Percentiles rank a stretch among this genome's conserved stretches.
phyloP scores from a whole-genome alignment of 1,140 invertebrate species.

The Coboldia fuscipes region DNA sequence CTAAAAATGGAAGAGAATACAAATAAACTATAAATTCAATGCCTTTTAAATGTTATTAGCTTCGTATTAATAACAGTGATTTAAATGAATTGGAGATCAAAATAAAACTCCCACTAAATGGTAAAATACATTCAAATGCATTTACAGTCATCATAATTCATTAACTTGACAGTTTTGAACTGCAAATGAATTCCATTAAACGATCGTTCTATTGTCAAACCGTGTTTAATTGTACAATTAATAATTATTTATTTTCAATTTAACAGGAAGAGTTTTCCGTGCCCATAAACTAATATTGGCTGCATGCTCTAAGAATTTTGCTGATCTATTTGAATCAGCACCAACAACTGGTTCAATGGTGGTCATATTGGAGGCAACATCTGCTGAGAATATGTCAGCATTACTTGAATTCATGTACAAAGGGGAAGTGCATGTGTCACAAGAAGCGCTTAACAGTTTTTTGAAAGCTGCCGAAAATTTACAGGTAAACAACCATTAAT shows the following conservation, averaged over 20 bases:
- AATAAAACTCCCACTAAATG: too few species aligned
- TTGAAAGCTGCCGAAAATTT: slow-evolving; percentile 75
- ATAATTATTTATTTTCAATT: slow-evolving; percentile 2
- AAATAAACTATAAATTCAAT: too few species aligned
- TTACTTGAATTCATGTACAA: slow-evolving; percentile 87
- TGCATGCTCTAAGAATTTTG: slow-evolving; percentile 84
- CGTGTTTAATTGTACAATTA: neutral
- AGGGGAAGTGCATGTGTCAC: slow-evolving; percentile 75
- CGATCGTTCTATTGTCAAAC: too few species aligned
- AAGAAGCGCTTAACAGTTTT: slow-evolving; percentile 71
- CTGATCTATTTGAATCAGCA: slow-evolving; percentile 74
- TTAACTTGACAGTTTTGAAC: too few species aligned
- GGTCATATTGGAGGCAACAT: slow-evolving; percentile 72
- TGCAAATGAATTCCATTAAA: too few species aligned
- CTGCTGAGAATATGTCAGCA: slow-evolving; percentile 69
- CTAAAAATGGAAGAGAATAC: too few species aligned
- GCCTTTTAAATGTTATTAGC: too few species aligned
- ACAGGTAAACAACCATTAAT: slow-evolving; percentile 31
- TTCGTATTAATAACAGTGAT: too few species aligned
- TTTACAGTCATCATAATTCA: too few species aligned
- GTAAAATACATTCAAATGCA: too few species aligned
- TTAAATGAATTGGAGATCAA: too few species aligned
- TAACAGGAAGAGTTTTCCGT: slow-evolving; percentile 69
- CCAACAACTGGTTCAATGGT: slow-evolving; percentile 60
- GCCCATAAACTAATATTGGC: slow-evolving; percentile 79